Base-by-base conservation (phyloP, 1,140 invertebrate genomes). In the Pseudomyrmex cubaensis region DNA sequence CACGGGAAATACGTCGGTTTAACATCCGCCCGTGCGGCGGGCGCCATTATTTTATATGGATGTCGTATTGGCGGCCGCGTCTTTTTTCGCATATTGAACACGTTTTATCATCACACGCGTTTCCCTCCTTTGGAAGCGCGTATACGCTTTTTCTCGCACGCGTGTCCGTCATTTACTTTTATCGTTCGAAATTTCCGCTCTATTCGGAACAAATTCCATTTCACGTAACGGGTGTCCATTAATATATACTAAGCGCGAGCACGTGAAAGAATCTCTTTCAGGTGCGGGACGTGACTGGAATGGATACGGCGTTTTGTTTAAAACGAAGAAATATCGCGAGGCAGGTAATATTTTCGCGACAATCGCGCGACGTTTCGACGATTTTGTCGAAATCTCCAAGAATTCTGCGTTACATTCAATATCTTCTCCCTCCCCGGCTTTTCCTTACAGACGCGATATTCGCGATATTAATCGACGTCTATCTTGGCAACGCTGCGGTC, bases 41-140 rank as follows among this genome's bases (percentile, higher is more conserved):
- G 15, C 35, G 62, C 73, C 62, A 75, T 88, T 88, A 88, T 87
- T 88, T 87, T 87, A 87, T 88, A 88, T 83, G 83, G 62, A 77
- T 44, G 70, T 48, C 72, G 52, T 85, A 84, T 73, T 56, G 46
- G 25, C 50, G 83, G 17, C n/a, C 66, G 50, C 67, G 67, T 83
- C 63, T 87, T 87, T 85, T 78, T 85, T 78, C 82, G 72, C 56
- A 69, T 87, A 84, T 84, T 52, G 67, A 62, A 54, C 62, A 48
- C 56, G 80, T 87, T 87, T 87, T 87, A 86, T 87, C 85, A 48
- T 10, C 52, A 20, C 20, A 2, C 59, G 25, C 25, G n/a, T 70
- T 70, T 22, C 35, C 35, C 5, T 7, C 35, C 5, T 35, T 7
- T 35, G 4, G 35, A 35, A 35, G 3, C 35, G 35, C 35, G 35